phyloP scores from a whole-genome alignment of 2,888 invertebrate species.

The Hydriomena furcata region DNA sequence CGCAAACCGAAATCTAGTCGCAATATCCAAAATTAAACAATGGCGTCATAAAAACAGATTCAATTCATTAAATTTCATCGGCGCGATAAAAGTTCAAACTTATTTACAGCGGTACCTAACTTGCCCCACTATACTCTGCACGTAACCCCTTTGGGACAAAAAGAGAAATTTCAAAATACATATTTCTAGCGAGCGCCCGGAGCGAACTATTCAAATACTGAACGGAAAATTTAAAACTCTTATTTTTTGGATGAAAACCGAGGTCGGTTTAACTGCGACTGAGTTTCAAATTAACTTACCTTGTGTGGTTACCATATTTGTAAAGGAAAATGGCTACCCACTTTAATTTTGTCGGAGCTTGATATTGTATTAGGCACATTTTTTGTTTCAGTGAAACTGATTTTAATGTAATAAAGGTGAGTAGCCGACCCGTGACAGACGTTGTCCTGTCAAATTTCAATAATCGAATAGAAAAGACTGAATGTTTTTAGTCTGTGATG shows the following conservation, averaged over 20 bases:
- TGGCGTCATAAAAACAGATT: conserved; percentile 38
- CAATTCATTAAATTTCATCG: conserved; percentile 52
- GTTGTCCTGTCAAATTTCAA: too few relatives aligned
- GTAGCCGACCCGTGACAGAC: too few relatives aligned
- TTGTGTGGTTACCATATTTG: conserved; percentile 23
- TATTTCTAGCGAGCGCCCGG: conserved; percentile 56
- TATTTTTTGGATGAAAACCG: conserved; percentile 49
- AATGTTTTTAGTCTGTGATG: too few relatives aligned
- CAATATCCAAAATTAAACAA: too few relatives aligned
- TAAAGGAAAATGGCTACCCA: conserved; percentile 13
- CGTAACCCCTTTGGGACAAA: conserved; percentile 18
- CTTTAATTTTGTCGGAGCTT: conserved; percentile 10
- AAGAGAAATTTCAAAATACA: conserved; percentile 47
- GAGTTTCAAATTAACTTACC: conserved; percentile 32
- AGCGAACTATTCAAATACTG: conserved; percentile 60
- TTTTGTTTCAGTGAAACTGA: background rate
- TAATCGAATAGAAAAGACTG: too few relatives aligned
- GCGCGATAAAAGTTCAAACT: conserved; percentile 46
- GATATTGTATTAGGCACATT: conserved; percentile 1
- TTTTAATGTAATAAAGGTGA: too few relatives aligned
- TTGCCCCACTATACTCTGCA: conserved; percentile 25
- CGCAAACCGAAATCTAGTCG: background rate
- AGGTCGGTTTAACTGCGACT: conserved; percentile 28
- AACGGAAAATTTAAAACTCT: conserved; percentile 49
- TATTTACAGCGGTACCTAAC: conserved; percentile 39